Evolutionary conservation across 2,113 vertebrate genomes (phyloP).

Genomic region (Bambusicola thoracicus): DNA sequence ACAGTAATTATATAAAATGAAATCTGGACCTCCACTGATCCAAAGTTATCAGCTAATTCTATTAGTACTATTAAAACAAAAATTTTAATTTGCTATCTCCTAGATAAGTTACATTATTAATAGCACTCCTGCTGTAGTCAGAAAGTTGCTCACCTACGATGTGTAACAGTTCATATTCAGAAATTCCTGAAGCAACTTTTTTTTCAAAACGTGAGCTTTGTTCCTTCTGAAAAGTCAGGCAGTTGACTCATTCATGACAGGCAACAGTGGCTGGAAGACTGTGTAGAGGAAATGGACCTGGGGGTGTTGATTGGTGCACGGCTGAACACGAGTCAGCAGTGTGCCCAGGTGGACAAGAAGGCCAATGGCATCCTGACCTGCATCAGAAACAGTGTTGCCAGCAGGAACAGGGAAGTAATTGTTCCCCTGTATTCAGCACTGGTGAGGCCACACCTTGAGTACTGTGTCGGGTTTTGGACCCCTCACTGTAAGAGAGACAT

Average conservation of each 20-base stretch:
- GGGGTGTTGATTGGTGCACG: too few species aligned
- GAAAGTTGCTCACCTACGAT: background rate
- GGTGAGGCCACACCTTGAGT: too few species aligned
- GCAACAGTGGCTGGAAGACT: too few species aligned
- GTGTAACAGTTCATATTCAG: rapidly evolving
- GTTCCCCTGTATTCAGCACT: too few species aligned
- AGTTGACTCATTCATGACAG: background rate
- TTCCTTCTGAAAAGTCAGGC: background rate
- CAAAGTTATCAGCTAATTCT: background rate
- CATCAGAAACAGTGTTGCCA: too few species aligned
- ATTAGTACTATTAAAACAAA: background rate
- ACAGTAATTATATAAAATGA: background rate
- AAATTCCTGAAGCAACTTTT: background rate
- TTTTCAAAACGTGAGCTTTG: background rate
- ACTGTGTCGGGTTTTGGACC: too few species aligned
- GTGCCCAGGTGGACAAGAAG: too few species aligned
- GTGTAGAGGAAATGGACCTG: too few species aligned
- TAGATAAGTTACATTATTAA: background rate
- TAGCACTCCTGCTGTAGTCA: background rate
- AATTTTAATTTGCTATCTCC: background rate
- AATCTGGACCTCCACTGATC: background rate
- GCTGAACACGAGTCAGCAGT: too few species aligned
- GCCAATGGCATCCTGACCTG: too few species aligned
- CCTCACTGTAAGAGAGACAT: too few species aligned
- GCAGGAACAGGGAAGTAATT: too few species aligned